A percentile compares a stretch with the other conserved stretches of the same genome.
phyloP scores from a whole-genome alignment of 2,113 vertebrate species.

The Phodopus roborovskii region DNA sequence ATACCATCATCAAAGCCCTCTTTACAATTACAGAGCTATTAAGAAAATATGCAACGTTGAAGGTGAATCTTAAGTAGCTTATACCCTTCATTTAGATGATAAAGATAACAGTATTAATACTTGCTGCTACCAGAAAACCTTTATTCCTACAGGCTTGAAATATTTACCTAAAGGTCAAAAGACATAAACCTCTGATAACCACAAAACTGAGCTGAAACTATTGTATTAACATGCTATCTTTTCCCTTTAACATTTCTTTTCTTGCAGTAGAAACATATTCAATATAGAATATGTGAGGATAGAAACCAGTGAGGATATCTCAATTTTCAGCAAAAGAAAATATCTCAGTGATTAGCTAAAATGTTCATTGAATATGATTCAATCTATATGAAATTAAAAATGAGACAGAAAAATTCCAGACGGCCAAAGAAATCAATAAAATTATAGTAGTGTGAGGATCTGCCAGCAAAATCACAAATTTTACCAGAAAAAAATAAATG shows the following conservation, averaged over 20 bases:
- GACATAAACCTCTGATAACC: constrained; percentile 55
- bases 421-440: not conserved
- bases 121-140: constrained; percentile 9
- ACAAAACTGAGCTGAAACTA: constrained; percentile 39
- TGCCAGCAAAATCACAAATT: not conserved
- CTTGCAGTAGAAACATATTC: not conserved
- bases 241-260: not conserved
- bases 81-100: constrained; percentile 68
- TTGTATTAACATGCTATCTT: not conserved
- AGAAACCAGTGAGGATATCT: not conserved
- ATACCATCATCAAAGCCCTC: constrained; percentile 68
- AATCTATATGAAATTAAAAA: constrained; percentile 24
- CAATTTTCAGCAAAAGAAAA: not conserved
- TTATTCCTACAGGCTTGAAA: constrained; percentile 44
- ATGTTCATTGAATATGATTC: not conserved
- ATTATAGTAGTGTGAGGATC: not conserved
- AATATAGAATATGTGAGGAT: not conserved
- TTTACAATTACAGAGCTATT: constrained; percentile 73
- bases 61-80: constrained; percentile 75
- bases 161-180: constrained; percentile 74
- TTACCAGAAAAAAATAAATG: not conserved
- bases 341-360: not conserved
- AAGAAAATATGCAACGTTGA: constrained; percentile 58
- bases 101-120: constrained; percentile 70
- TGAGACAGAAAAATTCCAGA: not conserved